phyloP scores from a whole-genome alignment of 2,888 invertebrate species.

The Tubulanus polymorphus region DNA sequence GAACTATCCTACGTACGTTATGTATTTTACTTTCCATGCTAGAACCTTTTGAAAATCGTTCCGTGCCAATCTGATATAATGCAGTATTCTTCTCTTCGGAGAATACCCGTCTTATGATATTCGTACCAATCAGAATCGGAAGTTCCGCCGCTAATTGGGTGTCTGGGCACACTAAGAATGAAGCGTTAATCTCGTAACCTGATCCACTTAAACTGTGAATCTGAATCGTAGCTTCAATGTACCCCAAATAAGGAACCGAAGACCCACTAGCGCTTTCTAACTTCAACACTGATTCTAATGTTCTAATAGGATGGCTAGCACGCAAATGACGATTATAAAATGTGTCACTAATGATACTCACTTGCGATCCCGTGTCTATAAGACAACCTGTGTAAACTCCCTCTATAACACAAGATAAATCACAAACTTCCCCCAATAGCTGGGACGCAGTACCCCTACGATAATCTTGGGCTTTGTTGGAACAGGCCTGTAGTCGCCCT shows the following conservation, averaged over 20 bases:
- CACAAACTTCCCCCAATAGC: neutral
- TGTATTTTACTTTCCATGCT: too few relatives aligned
- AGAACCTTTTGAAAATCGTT: neutral
- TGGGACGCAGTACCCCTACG: neutral
- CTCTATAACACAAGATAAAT: neutral
- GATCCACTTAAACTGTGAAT: neutral
- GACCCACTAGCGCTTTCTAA: neutral
- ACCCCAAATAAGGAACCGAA: neutral
- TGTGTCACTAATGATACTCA: neutral
- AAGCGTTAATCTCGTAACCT: too few relatives aligned
- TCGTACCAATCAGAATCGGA: neutral
- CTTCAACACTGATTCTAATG: neutral
- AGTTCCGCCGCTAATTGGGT: neutral
- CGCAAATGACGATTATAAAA: neutral
- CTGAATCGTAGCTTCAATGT: neutral
- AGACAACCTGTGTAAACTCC: neutral
- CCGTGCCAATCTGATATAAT: neutral
- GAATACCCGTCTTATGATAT: too few relatives aligned
- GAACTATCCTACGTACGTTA: neutral
- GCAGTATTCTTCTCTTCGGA: too few relatives aligned
- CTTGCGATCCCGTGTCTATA: slow-evolving; percentile 1
- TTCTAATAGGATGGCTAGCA: neutral
- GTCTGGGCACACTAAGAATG: neutral
- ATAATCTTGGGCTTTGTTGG: neutral
- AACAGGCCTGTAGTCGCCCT: neutral